Percentiles rank a stretch among this genome's conserved stretches.
Evolutionary conservation across 1,140 invertebrate genomes (phyloP).

Genomic region (Thaumetopoea pityocampa): DNA sequence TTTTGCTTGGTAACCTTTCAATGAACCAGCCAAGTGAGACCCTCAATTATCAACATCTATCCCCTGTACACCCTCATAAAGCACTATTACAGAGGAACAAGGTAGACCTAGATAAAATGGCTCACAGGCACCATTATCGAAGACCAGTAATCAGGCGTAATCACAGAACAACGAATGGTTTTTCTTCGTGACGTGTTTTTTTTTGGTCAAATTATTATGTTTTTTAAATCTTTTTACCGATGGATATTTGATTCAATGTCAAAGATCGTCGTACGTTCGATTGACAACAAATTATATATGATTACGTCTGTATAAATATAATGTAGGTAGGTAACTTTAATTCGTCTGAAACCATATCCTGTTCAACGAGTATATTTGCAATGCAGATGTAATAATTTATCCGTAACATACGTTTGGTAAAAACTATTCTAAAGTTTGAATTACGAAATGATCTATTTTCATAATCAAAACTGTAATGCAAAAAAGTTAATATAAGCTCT

Average conservation of each 20-base stretch:
- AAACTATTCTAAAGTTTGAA: too few relatives aligned
- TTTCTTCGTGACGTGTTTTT: constrained; percentile 42
- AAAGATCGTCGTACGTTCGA: constrained; percentile 48
- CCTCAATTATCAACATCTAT: constrained; percentile 6
- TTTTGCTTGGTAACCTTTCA: constrained; percentile 53
- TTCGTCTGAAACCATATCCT: constrained; percentile 9
- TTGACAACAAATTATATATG: constrained; percentile 54
- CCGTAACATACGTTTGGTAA: too few relatives aligned
- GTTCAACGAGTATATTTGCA: constrained; percentile 11
- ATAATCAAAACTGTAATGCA: too few relatives aligned
- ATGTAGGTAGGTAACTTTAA: constrained; percentile 11
- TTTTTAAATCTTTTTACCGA: constrained; percentile 32
- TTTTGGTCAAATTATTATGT: constrained; percentile 45
- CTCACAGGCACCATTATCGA: constrained; percentile 41
- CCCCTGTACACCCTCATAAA: constrained; percentile 16
- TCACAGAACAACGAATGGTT: constrained; percentile 51
- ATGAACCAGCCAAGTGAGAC: constrained; percentile 19
- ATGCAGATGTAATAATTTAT: too few relatives aligned
- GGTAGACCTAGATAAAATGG: constrained; percentile 33
- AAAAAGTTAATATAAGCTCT: too few relatives aligned
- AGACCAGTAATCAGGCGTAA: constrained; percentile 63
- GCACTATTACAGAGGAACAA: constrained; percentile 8
- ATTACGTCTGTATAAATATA: constrained; percentile 21
- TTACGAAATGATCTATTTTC: too few relatives aligned
- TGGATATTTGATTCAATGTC: constrained; percentile 48